phyloP scores from a whole-genome alignment of 2,113 vertebrate genomes.

The Zootoca vivipara region DNA sequence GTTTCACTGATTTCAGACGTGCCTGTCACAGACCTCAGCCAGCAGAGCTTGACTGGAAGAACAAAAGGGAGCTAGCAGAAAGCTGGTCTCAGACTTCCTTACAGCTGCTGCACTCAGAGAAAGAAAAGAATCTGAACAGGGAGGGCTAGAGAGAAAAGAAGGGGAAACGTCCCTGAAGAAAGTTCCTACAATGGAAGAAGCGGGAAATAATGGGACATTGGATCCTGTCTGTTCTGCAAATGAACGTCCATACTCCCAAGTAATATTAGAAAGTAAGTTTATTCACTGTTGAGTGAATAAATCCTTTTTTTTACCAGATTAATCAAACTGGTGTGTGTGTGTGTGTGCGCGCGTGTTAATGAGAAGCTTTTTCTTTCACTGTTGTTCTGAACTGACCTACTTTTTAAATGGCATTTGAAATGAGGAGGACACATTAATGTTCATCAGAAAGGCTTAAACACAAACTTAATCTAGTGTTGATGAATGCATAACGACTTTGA shows the following conservation, averaged over 20 bases:
- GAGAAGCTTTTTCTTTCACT: neutral
- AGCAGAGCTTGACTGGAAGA: neutral
- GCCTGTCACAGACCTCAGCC: neutral
- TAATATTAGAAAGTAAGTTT: constrained; percentile 57
- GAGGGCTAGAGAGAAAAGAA: neutral
- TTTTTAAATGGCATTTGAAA: neutral
- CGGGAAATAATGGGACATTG: constrained; percentile 40
- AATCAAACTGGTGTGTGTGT: neutral
- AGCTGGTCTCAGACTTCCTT: neutral
- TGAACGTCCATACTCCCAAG: constrained; percentile 51
- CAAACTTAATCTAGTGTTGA: neutral
- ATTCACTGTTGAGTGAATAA: neutral
- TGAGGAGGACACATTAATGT: neutral
- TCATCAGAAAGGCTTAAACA: neutral
- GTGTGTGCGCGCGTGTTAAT: neutral
- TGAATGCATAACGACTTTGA: neutral
- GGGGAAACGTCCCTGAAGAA: neutral
- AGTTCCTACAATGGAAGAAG: constrained; percentile 29
- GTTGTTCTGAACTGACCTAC: neutral
- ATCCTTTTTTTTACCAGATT: neutral
- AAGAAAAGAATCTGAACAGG: neutral
- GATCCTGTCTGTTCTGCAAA: constrained; percentile 22
- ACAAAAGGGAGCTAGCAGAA: neutral
- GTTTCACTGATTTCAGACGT: neutral
- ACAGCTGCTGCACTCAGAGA: neutral